These are phyloP conservation scores for Zapus hudsonius DNA, from an alignment of 2,113 vertebrate species.

Conservation along the genomic window DNA sequence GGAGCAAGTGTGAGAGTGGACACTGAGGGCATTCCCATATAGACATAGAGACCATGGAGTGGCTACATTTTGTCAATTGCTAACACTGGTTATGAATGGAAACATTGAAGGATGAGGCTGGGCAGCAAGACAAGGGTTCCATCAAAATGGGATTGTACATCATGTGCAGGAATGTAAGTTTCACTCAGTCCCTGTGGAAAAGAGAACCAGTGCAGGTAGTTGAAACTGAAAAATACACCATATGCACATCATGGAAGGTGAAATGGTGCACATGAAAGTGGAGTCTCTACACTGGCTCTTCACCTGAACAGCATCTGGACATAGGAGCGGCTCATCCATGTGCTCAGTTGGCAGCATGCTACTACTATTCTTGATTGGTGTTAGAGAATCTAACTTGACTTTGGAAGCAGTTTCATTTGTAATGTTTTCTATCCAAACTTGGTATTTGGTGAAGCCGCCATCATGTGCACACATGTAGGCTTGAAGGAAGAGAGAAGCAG, in stretches of 20 bases:
- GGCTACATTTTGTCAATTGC: not conserved
- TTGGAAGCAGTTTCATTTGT: slow-evolving; percentile 42
- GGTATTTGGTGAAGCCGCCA: not conserved
- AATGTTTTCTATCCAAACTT: not conserved
- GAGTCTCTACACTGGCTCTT: not conserved
- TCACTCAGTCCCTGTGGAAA: not conserved
- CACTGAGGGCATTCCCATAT: not conserved
- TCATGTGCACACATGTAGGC: not conserved
- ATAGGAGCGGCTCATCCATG: not conserved
- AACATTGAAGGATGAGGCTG: not conserved
- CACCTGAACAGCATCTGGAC: not conserved
- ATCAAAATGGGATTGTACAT: not conserved
- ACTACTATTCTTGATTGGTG: not conserved
- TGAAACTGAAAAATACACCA: not conserved
- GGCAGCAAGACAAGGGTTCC: not conserved
- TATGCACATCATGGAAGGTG: slow-evolving; percentile 7
- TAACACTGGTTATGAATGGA: not conserved
- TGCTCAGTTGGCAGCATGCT: not conserved
- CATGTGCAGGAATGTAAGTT: not conserved
- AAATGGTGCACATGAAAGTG: not conserved
- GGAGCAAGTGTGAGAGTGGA: not conserved
- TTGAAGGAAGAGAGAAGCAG: slow-evolving; percentile 56
- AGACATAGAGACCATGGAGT: not conserved
- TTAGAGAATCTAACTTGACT: not conserved
- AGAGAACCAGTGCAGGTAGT: not conserved